Evolutionary conservation across 2,888 invertebrate species (phyloP), one percentile per base, ranked within the genome.

Genomic region (Noctua pronuba): DNA sequence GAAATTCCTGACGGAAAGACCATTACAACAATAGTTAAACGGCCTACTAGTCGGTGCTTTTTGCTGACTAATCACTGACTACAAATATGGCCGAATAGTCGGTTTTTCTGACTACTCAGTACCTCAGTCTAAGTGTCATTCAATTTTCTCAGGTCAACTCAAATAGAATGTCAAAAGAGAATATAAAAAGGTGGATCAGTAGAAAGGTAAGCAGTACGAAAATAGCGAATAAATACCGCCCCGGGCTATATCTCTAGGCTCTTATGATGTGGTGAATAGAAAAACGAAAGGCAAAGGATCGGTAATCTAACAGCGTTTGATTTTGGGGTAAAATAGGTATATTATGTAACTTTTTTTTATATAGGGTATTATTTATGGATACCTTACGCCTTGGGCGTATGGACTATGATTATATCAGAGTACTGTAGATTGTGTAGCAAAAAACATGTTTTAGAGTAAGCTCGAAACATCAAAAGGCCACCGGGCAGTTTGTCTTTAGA

Each of bases 71-170:
- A 49, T 21, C 21, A 49, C 21, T 21, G 7, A 49, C 21, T 44
- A 44, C 44, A 21, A 21, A 49, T 49, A 46, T 18, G 46, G 18
- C 18, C 18, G 18, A 46, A 46, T 46, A 46, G 18, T 41, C 41
- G 41, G 41, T 1, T 49, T 21, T 49, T 49, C 49, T 21, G 0
- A 21, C 49, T 49, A 49, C 0, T 21, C 49, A 2, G 7, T 49
- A 21, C 7, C 24, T 49, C 28, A 58, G 28, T 5, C 2, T 62
- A 62, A 62, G 44, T 74, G 58, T 73, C 58, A 70, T 75, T 49
- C 31, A 80, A 80, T 73, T 84, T 64, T 52, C 55, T 70, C 24
- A 28, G 55, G n/a, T 55, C 31, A 67, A 73, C 6, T 55, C 41
- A 73, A 69, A 79, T 24, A 35, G 24, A 62, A 62, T n/a, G n/a